Evolutionary conservation across 2,888 invertebrate genomes (phyloP).

Genomic region (Miltochrista miniata): DNA sequence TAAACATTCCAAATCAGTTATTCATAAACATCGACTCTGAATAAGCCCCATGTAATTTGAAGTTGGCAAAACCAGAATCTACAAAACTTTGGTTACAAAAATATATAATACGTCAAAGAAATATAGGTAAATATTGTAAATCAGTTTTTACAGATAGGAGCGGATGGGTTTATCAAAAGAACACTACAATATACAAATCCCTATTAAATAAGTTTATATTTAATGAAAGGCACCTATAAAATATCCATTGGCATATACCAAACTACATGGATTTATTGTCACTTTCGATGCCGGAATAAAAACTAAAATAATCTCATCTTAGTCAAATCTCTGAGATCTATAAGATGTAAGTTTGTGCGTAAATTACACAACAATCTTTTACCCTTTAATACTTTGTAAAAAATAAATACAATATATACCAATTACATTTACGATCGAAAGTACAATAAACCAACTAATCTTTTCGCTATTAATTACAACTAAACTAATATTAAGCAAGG

Average conservation of each 20-base stretch:
- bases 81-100: conserved; percentile 40
- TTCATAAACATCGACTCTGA: too few relatives aligned
- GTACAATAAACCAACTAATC: conserved; percentile 51
- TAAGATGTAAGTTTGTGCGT: conserved; percentile 27
- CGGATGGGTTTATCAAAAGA: conserved; percentile 76
- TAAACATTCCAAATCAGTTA: too few relatives aligned
- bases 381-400: conserved; percentile 17
- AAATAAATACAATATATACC: conserved; percentile 33
- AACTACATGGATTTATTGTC: conserved; percentile 63
- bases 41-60: too few relatives aligned
- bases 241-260: conserved; percentile 70
- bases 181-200: conserved; percentile 72
- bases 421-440: conserved; percentile 35
- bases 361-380: conserved; percentile 24
- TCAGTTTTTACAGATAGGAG: conserved; percentile 55
- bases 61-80: not conserved
- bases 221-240: conserved; percentile 82
- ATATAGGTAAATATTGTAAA: conserved; percentile 41
- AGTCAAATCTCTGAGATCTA: conserved; percentile 41
- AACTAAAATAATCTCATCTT: conserved; percentile 26
- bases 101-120: conserved; percentile 33
- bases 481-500: conserved; percentile 82
- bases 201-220: conserved; percentile 65
- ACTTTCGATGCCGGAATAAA: conserved; percentile 56
- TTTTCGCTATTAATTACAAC: conserved; percentile 70